Conservation (phyloP, 1,140 invertebrate species). For the Pygmarrhopalites habei region DNA sequence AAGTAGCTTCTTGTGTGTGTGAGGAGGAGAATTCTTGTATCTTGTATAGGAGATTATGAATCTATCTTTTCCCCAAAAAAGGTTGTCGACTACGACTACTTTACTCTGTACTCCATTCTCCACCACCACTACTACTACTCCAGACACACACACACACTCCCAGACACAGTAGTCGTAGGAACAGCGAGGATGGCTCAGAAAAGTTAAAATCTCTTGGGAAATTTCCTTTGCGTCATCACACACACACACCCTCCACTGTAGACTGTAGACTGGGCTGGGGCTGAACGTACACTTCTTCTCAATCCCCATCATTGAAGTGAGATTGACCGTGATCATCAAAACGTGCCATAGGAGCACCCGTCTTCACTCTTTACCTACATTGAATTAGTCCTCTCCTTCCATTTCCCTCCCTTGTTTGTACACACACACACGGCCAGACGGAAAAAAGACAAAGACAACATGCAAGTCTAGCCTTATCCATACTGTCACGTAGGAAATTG, state of each 20-base stretch:
- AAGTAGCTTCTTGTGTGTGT: no score
- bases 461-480: conserved; percentile 2
- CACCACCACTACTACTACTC: no score
- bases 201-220: conserved; percentile 34
- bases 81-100: no score
- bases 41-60: conserved; percentile 20
- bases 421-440: not conserved
- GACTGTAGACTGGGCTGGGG: no score
- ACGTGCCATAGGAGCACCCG: conserved; percentile 20
- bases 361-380: conserved; percentile 20
- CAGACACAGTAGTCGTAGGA: no score
- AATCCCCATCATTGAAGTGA: conserved; percentile 29
- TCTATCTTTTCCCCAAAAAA: conserved; percentile 12
- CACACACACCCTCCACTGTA: not conserved
- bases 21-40: no score
- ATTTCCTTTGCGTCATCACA: conserved; percentile 30
- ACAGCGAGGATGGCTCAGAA: conserved; percentile 7
- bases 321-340: conserved; percentile 29
- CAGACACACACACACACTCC: no score
- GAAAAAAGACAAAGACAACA: not conserved
- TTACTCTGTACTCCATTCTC: no score
- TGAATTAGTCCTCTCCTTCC: conserved; percentile 18
- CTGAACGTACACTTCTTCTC: conserved; percentile 21
- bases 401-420: conserved; percentile 5
- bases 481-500: conserved; percentile 1